Conservation (phyloP, 2,797 vertebrate genomes). For the Rhinophrynus dorsalis region DNA sequence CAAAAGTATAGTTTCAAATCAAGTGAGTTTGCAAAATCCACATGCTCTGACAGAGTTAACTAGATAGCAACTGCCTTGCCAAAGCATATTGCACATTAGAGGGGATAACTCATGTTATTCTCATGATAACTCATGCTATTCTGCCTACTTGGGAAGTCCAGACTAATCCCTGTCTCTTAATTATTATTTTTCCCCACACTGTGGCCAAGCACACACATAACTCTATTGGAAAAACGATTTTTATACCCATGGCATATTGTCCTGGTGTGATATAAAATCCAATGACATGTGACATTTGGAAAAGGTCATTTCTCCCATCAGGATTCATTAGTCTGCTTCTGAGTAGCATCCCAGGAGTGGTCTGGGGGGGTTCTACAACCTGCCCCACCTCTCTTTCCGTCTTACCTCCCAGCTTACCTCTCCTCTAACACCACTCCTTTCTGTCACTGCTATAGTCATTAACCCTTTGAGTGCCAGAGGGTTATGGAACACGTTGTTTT, state of each 20-base stretch:
- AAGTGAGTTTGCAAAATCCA: no score
- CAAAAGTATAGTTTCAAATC: no score
- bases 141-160: conserved; percentile 33
- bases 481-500: no score
- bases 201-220: conserved; percentile 71
- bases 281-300: conserved; percentile 99
- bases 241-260: conserved; percentile 98
- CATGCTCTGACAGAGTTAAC: no score
- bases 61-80: no score
- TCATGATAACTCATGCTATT: not conserved
- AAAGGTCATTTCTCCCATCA: conserved; percentile 95
- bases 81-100: no score
- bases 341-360: conserved; percentile 54
- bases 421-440: no score
- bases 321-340: conserved; percentile 75
- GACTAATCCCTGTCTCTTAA: conserved; percentile 55
- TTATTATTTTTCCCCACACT: conserved; percentile 78
- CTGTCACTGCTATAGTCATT: no score
- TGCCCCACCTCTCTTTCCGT: conserved; percentile 39
- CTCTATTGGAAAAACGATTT: conserved; percentile 95
- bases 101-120: no score
- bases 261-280: conserved; percentile 98
- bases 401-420: conserved; percentile 19
- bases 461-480: no score
- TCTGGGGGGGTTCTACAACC: conserved; percentile 51